phyloP scores from a whole-genome alignment of 2,797 vertebrate genomes.

The Limnodromus scolopaceus region DNA sequence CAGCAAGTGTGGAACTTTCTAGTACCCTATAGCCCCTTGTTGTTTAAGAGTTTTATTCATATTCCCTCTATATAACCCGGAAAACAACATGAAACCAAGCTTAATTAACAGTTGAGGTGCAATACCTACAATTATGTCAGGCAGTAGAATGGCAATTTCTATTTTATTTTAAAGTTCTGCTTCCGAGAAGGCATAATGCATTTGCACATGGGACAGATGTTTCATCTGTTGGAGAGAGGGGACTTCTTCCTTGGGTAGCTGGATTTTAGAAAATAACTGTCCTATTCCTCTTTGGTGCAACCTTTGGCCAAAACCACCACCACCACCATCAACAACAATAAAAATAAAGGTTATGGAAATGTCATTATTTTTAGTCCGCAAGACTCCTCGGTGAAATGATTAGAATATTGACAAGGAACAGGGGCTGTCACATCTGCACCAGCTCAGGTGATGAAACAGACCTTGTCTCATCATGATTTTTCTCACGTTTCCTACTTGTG shows the following conservation, averaged over 20 bases:
- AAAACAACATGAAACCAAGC: neutral
- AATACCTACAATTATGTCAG: neutral
- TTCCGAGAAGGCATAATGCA: neutral
- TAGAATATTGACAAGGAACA: conserved; percentile 37
- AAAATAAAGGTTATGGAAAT: neutral
- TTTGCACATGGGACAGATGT: accelerated
- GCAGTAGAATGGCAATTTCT: neutral
- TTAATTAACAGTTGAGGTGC: neutral
- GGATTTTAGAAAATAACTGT: conserved; percentile 1
- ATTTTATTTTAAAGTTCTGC: neutral
- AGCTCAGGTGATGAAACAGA: conserved; percentile 27
- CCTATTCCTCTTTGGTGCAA: neutral
- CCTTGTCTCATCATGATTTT: conserved; percentile 40
- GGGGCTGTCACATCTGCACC: conserved; percentile 36
- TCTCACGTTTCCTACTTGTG: neutral
- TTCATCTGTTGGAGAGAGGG: neutral
- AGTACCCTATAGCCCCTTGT: accelerated
- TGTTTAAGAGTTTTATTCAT: neutral
- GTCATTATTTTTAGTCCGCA: neutral
- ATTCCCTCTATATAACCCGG: neutral
- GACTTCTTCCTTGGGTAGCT: neutral
- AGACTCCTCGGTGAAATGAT: neutral
- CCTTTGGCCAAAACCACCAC: neutral
- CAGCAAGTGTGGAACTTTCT: neutral
- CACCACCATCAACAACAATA: neutral